phyloP scores from a whole-genome alignment of 2,888 invertebrate species.

The Netelia melanura region DNA sequence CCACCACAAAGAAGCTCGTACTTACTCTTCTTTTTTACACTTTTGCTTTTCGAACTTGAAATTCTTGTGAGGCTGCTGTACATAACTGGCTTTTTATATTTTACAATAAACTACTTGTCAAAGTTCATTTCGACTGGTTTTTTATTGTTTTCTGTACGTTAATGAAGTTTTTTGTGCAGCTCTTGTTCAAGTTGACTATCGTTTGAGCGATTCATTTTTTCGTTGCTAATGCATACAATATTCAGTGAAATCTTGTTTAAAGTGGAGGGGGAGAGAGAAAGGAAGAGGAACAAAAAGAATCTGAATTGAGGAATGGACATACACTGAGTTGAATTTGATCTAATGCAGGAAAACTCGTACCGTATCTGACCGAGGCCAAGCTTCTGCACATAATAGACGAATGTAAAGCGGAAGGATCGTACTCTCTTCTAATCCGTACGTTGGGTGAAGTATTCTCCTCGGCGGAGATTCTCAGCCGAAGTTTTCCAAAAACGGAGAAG shows the following conservation, averaged over 20 bases:
- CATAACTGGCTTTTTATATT: constrained; percentile 65
- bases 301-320: constrained; percentile 3
- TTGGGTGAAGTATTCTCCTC: constrained; percentile 91
- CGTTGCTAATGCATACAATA: not conserved
- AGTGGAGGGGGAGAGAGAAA: not conserved
- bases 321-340: constrained; percentile 56
- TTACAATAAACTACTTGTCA: constrained; percentile 63
- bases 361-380: constrained; percentile 91
- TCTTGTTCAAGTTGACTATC: not conserved
- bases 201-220: not conserved
- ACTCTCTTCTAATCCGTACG: constrained; percentile 90
- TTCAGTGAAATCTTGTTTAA: not conserved
- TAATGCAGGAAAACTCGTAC: constrained; percentile 83
- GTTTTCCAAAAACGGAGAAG: constrained; percentile 87
- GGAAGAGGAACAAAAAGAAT: not conserved
- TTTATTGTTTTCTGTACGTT: constrained; percentile 48
- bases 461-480: constrained; percentile 90
- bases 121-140: constrained; percentile 52
- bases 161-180: not conserved
- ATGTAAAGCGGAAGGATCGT: constrained; percentile 89
- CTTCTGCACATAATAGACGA: constrained; percentile 91
- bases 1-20: not conserved
- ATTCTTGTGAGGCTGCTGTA: constrained; percentile 67
- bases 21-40: constrained; percentile 4
- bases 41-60: constrained; percentile 49